Evolutionary conservation across 2,797 vertebrate genomes (phyloP), one percentile per base, ranked within the genome.

Genomic region (Limosa lapponica): DNA sequence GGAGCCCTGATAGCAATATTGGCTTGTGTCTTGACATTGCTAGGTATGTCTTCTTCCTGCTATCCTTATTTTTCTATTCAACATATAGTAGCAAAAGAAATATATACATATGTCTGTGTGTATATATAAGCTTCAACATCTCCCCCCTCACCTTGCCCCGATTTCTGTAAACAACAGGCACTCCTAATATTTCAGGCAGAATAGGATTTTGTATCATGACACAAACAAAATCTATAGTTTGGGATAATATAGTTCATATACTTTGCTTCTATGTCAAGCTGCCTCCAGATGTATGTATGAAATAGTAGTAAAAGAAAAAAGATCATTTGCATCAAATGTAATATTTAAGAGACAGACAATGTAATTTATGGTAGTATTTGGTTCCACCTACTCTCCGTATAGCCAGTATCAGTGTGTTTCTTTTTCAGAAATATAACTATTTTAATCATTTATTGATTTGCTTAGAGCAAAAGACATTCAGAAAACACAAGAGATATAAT

Each of bases 1-100:
- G 99, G 99, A 12, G 99, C 99, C n/a, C 98, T 99, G 14, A 96
- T 99, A 73, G 99, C 99, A 32, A 99, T 99, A 64, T 95, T 99
- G n/a, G 99, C 99, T 93, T 99, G 99, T 93, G 99, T 99, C 81
- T 94, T 99, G 92, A 99, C 99, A 2, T 97, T 99, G 9, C 97
- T 99, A 71, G 99, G 99, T 99, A 99, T 0, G 98, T 96, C 19
- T 54, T 70, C 39, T 90, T 80, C 61, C 67, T 36, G 3, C 82
- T 87, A 77, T 24, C 27, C 16, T 81, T 87, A n/a, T 22, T 20
- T 20, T 58, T 67, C 19, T 3, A 1, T 57, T 51, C 61, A 49
- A 1, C 13, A 6, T 18, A 41, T 11, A 4, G 2, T 44, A 62
- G 36, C 5, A 46, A 55, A 58, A 86, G 25, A 17, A 46, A 36